Conservation (phyloP, 23 tunicate species). For the Trididemnum clinides region DNA sequence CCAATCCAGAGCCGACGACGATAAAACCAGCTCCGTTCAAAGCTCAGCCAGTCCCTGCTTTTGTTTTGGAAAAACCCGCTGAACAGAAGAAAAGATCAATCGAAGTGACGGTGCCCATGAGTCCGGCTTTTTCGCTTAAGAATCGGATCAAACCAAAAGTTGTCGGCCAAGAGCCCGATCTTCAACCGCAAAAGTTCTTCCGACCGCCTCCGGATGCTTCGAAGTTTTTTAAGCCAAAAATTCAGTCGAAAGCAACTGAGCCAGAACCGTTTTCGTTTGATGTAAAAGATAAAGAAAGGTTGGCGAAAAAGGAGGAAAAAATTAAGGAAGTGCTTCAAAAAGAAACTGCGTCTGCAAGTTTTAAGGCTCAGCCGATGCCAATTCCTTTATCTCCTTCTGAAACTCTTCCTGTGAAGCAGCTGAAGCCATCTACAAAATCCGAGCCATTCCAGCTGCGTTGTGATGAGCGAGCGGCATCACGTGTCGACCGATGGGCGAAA, state of each 20-base stretch:
- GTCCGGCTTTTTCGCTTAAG: conserved; percentile 68
- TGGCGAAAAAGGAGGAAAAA: conserved; percentile 49
- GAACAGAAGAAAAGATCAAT: conserved; percentile 33
- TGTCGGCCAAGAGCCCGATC: not conserved
- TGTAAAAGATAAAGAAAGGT: conserved; percentile 2
- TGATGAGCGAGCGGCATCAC: conserved; percentile 35
- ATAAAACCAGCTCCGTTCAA: conserved; percentile 29
- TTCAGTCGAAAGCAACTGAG: not conserved
- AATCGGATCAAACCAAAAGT: conserved; percentile 27
- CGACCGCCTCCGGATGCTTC: conserved; percentile 7
- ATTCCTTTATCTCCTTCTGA: not conserved
- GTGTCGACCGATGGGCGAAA: conserved; percentile 50
- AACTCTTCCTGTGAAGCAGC: conserved; percentile 41
- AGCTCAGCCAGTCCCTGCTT: conserved; percentile 44
- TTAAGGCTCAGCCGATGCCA: conserved; percentile 55
- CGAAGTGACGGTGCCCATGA: conserved; percentile 47
- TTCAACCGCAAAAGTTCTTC: not conserved
- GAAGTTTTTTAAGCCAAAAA: not conserved
- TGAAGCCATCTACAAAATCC: conserved; percentile 26
- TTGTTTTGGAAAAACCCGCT: conserved; percentile 19
- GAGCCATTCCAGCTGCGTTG: conserved; percentile 49
- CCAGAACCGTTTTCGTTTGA: conserved; percentile 49
- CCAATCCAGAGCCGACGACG: not conserved
- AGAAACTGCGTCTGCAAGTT: not conserved
- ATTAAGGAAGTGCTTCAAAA: conserved; percentile 18